Percentiles rank a stretch among this genome's conserved stretches.
phyloP scores from a whole-genome alignment of 2,888 invertebrate genomes.

The Pristionchus maxplancki region DNA sequence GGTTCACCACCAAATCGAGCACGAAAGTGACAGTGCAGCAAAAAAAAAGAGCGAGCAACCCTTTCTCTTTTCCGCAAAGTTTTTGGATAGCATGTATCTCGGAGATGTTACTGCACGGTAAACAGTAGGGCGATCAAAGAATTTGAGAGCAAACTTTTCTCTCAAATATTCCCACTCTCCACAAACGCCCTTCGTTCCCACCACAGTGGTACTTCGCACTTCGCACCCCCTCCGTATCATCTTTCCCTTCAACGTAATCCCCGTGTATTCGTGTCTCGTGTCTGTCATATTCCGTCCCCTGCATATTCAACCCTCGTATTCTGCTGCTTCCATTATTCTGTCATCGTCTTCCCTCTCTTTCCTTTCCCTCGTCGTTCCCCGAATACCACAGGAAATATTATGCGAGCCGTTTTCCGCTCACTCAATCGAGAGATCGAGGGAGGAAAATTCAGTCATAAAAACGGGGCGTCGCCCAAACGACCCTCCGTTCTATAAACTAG shows the following conservation, averaged over 20 bases:
- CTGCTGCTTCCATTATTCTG: constrained; percentile 17
- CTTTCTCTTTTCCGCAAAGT: not conserved
- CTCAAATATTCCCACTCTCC: not conserved
- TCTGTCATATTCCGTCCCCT: not conserved
- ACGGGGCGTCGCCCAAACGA: not conserved
- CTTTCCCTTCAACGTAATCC: not conserved
- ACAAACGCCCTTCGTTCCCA: not conserved
- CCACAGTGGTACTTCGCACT: not conserved
- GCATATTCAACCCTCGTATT: not conserved
- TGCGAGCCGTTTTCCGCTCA: not conserved
- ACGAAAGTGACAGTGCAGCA: constrained; percentile 15
- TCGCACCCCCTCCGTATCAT: not conserved
- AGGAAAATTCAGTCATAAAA: constrained; percentile 37
- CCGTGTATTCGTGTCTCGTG: not conserved
- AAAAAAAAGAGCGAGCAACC: not conserved
- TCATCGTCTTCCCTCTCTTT: not conserved
- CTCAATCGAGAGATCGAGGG: not conserved
- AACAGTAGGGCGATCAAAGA: not conserved
- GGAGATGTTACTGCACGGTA: not conserved
- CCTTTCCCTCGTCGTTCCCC: not conserved
- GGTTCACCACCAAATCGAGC: constrained; percentile 9
- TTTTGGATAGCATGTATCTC: not conserved
- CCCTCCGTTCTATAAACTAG: constrained; percentile 37
- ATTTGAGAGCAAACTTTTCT: not conserved
- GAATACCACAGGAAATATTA: not conserved